Base-by-base conservation (phyloP, 2,888 invertebrate genomes). In the Exocentrus adspersus region DNA sequence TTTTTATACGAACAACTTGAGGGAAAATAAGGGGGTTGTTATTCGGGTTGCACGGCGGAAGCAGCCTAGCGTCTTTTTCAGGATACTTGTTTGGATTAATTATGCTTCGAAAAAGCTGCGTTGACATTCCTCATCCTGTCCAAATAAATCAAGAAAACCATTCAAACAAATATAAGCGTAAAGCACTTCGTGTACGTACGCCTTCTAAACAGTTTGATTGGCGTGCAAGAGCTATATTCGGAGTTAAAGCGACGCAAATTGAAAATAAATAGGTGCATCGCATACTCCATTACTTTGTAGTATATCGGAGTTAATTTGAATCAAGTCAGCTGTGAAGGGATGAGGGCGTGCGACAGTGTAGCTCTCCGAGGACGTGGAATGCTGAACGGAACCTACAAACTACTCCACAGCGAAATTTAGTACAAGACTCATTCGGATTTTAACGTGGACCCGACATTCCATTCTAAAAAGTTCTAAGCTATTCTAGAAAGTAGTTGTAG, bases 251-350 rank as follows among this genome's bases (percentile, higher is more conserved):
- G 43, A 43, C 10, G 43, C 43, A 54, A 54, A 54, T 54, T 54
- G 54, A 54, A 54, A 54, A 54, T 43, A 54, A 54, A 54, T 54
- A 54, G 54, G 41, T 54, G 54, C 43, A 54, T 30, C 28, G 54
- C 24, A 28, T 54, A 54, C 54, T 54, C 54, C 54, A 54, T 54
- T 54, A 54, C 54, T 54, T 30, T 41, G 54, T 42, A 54, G 54
- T 54, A 54, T 54, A 54, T 54, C 43, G 43, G 54, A 54, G 54
- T 54, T 54, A 54, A 54, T 54, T 54, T 54, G 30, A 54, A 54
- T 54, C 54, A 54, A 54, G 54, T 54, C 54, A 21, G 54, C 54
- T 28, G 43, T 43, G 43, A 54, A 54, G 42, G 43, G 28, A n/a
- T n/a, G n/a, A 24, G 54, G 54, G 54, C 19, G 43, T 43, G 21